A percentile compares a stretch with the other conserved stretches of the same genome.
These are phyloP conservation scores for Gymnocheta viridis DNA, from an alignment of 2,888 invertebrate genomes.

Conservation along the genomic window DNA sequence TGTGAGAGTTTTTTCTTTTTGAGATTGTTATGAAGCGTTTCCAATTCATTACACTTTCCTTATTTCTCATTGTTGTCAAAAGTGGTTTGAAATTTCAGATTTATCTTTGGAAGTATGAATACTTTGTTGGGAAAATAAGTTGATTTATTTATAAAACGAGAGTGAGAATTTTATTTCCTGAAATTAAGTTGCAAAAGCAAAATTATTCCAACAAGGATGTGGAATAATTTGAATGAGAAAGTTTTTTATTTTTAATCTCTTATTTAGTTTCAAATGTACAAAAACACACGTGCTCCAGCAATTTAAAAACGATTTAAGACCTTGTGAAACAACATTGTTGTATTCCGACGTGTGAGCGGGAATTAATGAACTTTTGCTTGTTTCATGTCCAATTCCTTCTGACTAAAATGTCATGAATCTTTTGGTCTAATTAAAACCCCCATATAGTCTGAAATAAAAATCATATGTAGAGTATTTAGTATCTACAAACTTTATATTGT, in stretches of 20 bases:
- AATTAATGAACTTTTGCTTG: no score
- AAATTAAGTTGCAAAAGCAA: neutral
- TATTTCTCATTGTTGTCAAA: conserved; percentile 23
- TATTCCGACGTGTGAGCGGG: no score
- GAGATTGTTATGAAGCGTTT: conserved; percentile 32
- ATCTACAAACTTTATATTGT: no score
- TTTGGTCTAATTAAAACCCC: no score
- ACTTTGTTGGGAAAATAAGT: neutral
- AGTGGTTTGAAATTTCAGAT: conserved; percentile 1
- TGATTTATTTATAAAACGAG: neutral
- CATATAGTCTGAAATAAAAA: no score
- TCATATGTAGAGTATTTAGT: no score
- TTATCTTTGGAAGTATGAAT: neutral
- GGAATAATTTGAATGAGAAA: no score
- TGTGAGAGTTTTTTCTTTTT: conserved; percentile 1
- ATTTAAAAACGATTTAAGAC: no score
- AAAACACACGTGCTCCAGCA: no score
- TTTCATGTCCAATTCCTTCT: no score
- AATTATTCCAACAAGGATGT: neutral
- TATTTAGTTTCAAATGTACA: neutral
- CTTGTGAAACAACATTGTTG: no score
- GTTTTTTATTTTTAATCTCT: neutral
- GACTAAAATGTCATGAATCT: no score
- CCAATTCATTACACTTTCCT: conserved; percentile 49
- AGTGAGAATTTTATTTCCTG: neutral